Conservation (phyloP, 2,113 vertebrate genomes). For the Dromaius novaehollandiae region DNA sequence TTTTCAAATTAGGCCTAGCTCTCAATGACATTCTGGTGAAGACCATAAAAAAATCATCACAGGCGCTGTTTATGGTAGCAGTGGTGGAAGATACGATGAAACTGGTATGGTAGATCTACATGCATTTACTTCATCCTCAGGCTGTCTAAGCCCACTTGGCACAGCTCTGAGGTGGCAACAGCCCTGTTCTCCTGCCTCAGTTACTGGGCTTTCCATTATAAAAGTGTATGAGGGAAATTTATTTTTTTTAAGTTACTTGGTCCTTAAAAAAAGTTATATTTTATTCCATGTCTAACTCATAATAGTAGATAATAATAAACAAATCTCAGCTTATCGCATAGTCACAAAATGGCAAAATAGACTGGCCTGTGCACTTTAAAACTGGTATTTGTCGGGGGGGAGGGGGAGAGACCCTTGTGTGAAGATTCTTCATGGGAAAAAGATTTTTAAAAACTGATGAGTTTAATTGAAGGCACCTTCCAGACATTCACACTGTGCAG, state of each 20-base stretch:
- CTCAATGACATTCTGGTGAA: neutral
- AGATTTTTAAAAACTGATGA: neutral
- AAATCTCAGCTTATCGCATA: neutral
- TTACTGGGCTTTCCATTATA: neutral
- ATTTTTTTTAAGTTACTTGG: neutral
- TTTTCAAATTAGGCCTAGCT: neutral
- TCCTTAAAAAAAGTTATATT: neutral
- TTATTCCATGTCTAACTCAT: neutral
- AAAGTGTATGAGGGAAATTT: neutral
- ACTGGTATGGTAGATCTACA: neutral
- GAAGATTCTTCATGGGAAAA: neutral
- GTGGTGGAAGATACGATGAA: neutral
- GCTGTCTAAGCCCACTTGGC: neutral
- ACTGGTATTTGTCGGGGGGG: neutral
- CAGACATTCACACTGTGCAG: neutral
- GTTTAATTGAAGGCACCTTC: neutral
- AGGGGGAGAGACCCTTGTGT: neutral
- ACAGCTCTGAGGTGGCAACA: neutral
- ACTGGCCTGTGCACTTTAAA: neutral
- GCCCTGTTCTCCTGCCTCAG: neutral
- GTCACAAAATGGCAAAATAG: neutral
- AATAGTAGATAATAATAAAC: neutral
- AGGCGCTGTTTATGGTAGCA: accelerated
- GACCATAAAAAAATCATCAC: neutral
- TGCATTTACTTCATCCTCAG: too few relatives aligned